Evolutionary conservation across 2,113 vertebrate species (phyloP).

Genomic region (Grammomys surdaster): DNA sequence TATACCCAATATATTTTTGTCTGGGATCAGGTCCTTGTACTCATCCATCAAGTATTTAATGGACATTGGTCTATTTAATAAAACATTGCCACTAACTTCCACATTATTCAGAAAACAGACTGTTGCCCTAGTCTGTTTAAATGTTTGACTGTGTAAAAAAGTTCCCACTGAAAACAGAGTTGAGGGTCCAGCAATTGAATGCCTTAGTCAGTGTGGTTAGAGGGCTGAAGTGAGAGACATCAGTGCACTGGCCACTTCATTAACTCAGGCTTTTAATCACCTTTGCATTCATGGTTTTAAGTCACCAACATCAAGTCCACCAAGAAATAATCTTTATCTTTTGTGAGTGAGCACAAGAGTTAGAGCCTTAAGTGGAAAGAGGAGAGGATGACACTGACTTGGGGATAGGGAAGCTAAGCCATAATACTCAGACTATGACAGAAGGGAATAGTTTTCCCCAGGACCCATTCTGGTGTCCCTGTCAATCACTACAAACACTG

Average conservation of each 20-base stretch:
- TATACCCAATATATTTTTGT: neutral
- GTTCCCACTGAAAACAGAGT: neutral
- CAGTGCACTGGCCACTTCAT: neutral
- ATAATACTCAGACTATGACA: neutral
- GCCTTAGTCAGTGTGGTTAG: neutral
- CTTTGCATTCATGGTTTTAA: neutral
- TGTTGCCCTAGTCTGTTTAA: neutral
- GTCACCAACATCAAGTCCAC: neutral
- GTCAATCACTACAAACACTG: neutral
- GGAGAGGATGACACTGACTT: neutral
- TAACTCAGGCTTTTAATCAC: neutral
- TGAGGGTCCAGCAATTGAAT: neutral
- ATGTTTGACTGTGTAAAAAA: neutral
- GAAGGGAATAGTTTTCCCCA: neutral
- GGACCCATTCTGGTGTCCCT: neutral
- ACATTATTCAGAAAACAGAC: neutral
- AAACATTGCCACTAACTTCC: neutral
- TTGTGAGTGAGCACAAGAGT: neutral
- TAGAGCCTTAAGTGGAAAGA: neutral
- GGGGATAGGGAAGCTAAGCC: neutral
- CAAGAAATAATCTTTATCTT: neutral
- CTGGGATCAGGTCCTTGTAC: neutral
- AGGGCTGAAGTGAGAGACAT: neutral
- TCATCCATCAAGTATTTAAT: neutral
- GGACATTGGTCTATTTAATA: neutral